Percentiles rank a stretch among this genome's conserved stretches.
These are phyloP conservation scores for Chymomyza fuscimana DNA, from an alignment of 2,888 invertebrate genomes.

Conservation along the genomic window DNA sequence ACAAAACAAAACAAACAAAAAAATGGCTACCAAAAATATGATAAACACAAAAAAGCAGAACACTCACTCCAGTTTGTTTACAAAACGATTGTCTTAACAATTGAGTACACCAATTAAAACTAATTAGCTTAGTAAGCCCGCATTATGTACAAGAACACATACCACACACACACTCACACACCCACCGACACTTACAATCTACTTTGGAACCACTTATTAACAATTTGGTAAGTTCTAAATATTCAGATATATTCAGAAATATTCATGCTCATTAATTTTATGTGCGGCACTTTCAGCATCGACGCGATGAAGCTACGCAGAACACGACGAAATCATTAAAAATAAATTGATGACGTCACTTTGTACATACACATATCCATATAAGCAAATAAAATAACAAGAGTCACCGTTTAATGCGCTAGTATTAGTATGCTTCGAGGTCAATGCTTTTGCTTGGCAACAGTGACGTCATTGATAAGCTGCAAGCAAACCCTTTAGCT, in stretches of 20 bases:
- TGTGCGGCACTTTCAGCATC: neutral
- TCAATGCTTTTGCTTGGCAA: slow-evolving; percentile 29
- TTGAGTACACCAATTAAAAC: slow-evolving; percentile 53
- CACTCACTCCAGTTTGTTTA: slow-evolving; percentile 54
- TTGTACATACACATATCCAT: neutral
- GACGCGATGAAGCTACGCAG: neutral
- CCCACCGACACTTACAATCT: neutral
- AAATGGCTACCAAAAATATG: slow-evolving; percentile 8
- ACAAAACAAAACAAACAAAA: slow-evolving; percentile 30
- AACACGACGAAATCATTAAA: slow-evolving; percentile 49
- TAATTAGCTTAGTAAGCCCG: slow-evolving; percentile 55
- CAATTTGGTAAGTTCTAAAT: slow-evolving; percentile 36
- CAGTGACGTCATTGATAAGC: slow-evolving; percentile 50
- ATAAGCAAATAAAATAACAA: neutral
- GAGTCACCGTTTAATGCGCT: neutral
- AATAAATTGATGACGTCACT: slow-evolving; percentile 64
- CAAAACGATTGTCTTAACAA: slow-evolving; percentile 21
- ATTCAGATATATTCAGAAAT: neutral
- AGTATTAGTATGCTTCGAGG: slow-evolving; percentile 28
- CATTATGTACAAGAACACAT: slow-evolving; percentile 34
- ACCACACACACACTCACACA: neutral
- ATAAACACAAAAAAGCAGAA: slow-evolving; percentile 15
- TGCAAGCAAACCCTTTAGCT: slow-evolving; percentile 24
- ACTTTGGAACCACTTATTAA: slow-evolving; percentile 26
- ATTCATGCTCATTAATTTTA: neutral